Conservation (phyloP, 2,888 invertebrate genomes). For the Invenusta paracnida region DNA sequence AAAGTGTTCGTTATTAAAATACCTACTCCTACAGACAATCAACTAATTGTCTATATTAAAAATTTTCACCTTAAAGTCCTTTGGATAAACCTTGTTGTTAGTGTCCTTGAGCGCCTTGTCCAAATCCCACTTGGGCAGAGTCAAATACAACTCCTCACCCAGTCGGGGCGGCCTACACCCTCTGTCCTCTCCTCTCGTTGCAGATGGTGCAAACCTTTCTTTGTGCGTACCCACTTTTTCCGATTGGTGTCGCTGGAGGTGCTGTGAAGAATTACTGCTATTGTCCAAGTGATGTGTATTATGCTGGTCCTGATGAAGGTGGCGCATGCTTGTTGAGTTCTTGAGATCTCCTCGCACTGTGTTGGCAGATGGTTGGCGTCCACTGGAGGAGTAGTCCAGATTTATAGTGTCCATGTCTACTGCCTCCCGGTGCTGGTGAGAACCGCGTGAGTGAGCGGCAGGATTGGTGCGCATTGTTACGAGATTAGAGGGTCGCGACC, state of each 20-base stretch:
- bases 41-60: background rate
- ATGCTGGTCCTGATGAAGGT: background rate
- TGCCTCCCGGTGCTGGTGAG: background rate
- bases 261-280: background rate
- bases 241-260: background rate
- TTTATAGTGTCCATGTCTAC: background rate
- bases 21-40: no score
- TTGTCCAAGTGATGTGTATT: background rate
- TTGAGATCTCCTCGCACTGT: background rate
- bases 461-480: background rate
- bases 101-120: conserved; percentile 86
- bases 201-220: no score
- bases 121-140: conserved; percentile 75
- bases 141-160: conserved; percentile 56
- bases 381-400: background rate
- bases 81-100: conserved; percentile 68
- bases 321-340: background rate
- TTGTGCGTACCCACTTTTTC: no score
- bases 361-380: background rate
- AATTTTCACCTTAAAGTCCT: conserved; percentile 24
- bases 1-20: no score
- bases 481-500: background rate
- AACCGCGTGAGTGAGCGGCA: background rate
- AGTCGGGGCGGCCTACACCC: background rate
- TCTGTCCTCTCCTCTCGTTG: no score